These are phyloP conservation scores for Molothrus aeneus DNA, from an alignment of 2,797 vertebrate species.

Conservation along the genomic window DNA sequence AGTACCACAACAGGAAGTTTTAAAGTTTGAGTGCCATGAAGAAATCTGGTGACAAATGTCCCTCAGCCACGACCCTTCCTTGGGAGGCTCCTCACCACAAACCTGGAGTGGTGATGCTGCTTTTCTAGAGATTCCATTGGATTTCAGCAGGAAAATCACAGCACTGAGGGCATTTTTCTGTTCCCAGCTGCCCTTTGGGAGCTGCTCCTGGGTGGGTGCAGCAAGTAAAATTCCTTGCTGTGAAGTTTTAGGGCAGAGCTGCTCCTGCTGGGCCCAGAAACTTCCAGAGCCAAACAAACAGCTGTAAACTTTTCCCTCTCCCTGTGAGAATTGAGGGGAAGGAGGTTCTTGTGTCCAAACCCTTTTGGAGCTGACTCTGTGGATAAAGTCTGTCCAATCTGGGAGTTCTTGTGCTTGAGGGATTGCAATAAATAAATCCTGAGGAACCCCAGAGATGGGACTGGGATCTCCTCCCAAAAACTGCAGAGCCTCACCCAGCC, in stretches of 20 bases:
- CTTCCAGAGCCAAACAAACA: not conserved
- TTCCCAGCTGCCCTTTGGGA: not conserved
- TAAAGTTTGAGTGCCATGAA: not conserved
- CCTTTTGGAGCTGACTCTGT: not conserved
- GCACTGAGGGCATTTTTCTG: not conserved
- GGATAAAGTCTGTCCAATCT: not conserved
- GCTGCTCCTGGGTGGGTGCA: not conserved
- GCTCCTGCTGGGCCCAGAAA: not conserved
- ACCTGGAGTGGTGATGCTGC: not conserved
- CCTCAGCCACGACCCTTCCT: accelerated
- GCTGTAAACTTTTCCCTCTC: not conserved
- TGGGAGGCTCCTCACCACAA: not conserved
- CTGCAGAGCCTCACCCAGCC: not conserved
- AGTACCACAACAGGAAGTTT: not conserved
- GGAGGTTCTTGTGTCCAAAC: not conserved
- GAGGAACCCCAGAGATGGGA: accelerated
- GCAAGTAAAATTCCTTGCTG: accelerated
- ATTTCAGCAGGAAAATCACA: not conserved
- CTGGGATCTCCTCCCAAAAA: not conserved
- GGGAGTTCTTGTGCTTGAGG: not conserved
- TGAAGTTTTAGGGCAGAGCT: not conserved
- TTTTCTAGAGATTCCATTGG: not conserved
- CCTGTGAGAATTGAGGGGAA: not conserved
- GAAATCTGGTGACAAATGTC: not conserved
- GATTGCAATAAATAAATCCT: not conserved